Evolutionary conservation across 1,140 invertebrate species (phyloP).

Genomic region (Pseudachorutes palmiensis): DNA sequence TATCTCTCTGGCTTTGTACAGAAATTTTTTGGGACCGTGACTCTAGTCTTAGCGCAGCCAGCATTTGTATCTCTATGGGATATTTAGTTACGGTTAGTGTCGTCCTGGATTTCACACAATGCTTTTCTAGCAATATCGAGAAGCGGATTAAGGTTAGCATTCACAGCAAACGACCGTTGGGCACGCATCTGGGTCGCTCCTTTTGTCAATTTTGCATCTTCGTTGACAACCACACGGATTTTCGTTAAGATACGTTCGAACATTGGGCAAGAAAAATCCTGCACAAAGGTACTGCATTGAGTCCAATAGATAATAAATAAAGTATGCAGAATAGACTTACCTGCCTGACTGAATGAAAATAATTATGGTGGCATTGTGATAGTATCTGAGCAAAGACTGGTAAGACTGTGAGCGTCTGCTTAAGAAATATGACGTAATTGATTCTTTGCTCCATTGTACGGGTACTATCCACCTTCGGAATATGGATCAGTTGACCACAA

Average conservation of each 20-base stretch:
- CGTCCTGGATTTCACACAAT: constrained; percentile 67
- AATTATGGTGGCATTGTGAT: constrained; percentile 48
- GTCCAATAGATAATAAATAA: too few species aligned
- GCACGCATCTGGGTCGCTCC: constrained; percentile 57
- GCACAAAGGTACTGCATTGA: too few species aligned
- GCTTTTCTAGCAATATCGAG: constrained; percentile 68
- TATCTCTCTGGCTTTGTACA: too few species aligned
- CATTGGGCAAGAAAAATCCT: constrained; percentile 45
- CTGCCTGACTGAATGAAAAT: constrained; percentile 54
- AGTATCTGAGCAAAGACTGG: constrained; percentile 57
- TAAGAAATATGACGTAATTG: constrained; percentile 68
- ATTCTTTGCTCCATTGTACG: constrained; percentile 62
- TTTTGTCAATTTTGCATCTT: constrained; percentile 60
- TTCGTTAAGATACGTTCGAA: constrained; percentile 54
- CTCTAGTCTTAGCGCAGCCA: too few species aligned
- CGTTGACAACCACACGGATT: constrained; percentile 61
- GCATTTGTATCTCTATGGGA: too few species aligned
- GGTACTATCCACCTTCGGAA: constrained; percentile 41
- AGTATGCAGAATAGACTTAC: too few species aligned
- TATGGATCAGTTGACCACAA: constrained; percentile 51
- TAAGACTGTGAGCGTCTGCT: constrained; percentile 64
- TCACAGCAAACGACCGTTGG: constrained; percentile 78
- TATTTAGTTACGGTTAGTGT: constrained; percentile 65
- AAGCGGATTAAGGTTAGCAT: constrained; percentile 60
- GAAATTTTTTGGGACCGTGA: too few species aligned